Evolutionary conservation across 2,797 vertebrate genomes (phyloP).

Genomic region (Sebastes steindachneri): DNA sequence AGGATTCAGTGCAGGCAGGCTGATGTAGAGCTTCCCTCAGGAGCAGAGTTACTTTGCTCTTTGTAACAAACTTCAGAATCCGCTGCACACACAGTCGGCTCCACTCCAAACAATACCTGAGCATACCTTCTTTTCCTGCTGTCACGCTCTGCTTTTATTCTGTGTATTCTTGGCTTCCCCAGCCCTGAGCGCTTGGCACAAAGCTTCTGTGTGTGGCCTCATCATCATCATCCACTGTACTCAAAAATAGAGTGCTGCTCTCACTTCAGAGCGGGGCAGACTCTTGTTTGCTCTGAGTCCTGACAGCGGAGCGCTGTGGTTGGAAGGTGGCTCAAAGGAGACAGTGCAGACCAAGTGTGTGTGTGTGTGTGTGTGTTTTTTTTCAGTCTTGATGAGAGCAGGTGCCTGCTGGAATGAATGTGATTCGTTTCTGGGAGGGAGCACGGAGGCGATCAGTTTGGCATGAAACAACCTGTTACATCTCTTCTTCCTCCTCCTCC

Average conservation of each 20-base stretch:
- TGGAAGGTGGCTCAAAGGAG: conserved; percentile 57
- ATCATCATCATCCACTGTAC: conserved; percentile 64
- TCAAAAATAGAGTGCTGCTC: conserved; percentile 70
- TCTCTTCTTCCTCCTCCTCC: conserved; percentile 38
- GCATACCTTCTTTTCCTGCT: conserved; percentile 61
- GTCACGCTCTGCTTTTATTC: conserved; percentile 70
- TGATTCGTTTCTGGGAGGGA: conserved; percentile 56
- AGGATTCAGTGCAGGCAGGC: conserved; percentile 58
- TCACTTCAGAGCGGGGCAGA: conserved; percentile 54
- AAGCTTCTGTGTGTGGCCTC: conserved; percentile 70
- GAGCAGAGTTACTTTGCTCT: conserved; percentile 66
- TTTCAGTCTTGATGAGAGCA: conserved; percentile 48
- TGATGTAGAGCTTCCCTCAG: conserved; percentile 62
- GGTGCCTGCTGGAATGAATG: conserved; percentile 62
- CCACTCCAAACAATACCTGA: conserved; percentile 71
- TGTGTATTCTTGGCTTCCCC: conserved; percentile 70
- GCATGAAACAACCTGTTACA: conserved; percentile 66
- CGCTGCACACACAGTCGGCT: conserved; percentile 52
- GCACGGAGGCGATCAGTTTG: conserved; percentile 57
- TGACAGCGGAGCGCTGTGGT: conserved; percentile 67
- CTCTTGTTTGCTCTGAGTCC: conserved; percentile 63
- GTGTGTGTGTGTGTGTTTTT: conserved; percentile 23
- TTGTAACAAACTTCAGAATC: conserved; percentile 74
- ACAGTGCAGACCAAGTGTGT: conserved; percentile 43
- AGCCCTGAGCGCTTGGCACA: conserved; percentile 69